Evolutionary conservation across 2,113 vertebrate species (phyloP), one percentile per base, ranked within the genome.

Genomic region (Colossoma macropomum): DNA sequence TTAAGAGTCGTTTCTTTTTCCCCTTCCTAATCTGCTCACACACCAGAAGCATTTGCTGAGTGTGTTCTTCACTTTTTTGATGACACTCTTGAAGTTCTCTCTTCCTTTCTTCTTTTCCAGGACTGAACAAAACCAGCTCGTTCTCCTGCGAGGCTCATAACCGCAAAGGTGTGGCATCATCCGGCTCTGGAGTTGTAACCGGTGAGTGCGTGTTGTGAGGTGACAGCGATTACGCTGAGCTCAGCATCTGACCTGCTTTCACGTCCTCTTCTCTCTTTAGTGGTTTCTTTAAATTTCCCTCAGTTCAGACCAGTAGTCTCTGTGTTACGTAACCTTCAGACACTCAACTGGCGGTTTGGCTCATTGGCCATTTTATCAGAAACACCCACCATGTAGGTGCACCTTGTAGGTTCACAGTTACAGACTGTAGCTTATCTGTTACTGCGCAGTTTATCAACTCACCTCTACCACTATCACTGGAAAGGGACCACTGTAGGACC

Each of bases 81-180:
- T 63, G 34, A 23, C 38, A 5, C 5, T 13, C 73, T 11, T 17
- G 0, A n/a, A 45, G 41, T 45, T 45, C 6, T 32, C 6, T 9
- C 0, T 19, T 2, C 79, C 76, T 81, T 1, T 21, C 45, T 63
- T 73, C 30, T 80, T 34, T 19, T 54, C 19, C 72, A 97, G 96
- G 96, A 81, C 89, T 97, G 83, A 96, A 96, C 91, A 92, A 91
- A 83, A 96, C 94, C 5, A 94, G 95, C 30, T 94, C 94, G 8
- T 97, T 97, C 86, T 96, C 96, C 15, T 97, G 97, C 11, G 97
- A 97, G 85, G 96, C 96, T 38, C 94, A 96, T 34, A 97, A 97
- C 23, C 85, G 84, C 48, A 97, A 97, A 81, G 97, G 96, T 0
- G 95, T 97, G 72, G 94, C 96, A 80, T 96, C 96, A 1, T 97